Evolutionary conservation across 2,797 vertebrate genomes (phyloP), one percentile per base, ranked within the genome.

Genomic region (Melanotaenia pygmaea): DNA sequence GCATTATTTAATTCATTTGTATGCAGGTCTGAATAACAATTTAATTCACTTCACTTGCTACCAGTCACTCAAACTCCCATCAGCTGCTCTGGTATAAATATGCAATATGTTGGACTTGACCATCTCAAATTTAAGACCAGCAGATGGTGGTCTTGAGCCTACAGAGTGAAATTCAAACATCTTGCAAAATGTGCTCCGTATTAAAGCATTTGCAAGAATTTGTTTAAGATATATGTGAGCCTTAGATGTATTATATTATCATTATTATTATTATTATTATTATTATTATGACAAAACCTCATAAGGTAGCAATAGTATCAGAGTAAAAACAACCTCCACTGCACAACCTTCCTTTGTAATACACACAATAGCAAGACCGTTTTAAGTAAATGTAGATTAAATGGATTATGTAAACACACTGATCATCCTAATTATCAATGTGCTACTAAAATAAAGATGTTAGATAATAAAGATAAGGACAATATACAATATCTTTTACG

Each of bases 111-210:
- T 28, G 13, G 45, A 45, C 7, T 11, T 1, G 26, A 5, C 24
- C 14, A 56, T 5, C 72, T 64, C 14, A 78, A 51, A 72, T 66
- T 6, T 72, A 18, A 35, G 26, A 67, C 90, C 91, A 87, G 80
- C 88, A 92, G 88, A 67, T 86, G 90, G 86, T 56, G 86, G 89
- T 79, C 70, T 86, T 32, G 66, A 81, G 73, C 74, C 68, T 81
- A 11, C 0, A 40, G 13, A 14, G 30, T 32, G 30, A 22, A 77
- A 74, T 80, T 24, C 75, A 59, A 81, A 53, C 22, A 62, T 38
- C 34, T 26, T 4, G 14, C 68, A 22, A n/a, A 14, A 6, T 3
- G 13, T 14, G 11, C n/a, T 12, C 35, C 14, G 35, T 45, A 5
- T 45, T 45, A 20, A 18, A 45, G 16, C 43, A 38, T 38, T 20